phyloP scores from a whole-genome alignment of 2,113 vertebrate genomes.

The Mobula hypostoma region DNA sequence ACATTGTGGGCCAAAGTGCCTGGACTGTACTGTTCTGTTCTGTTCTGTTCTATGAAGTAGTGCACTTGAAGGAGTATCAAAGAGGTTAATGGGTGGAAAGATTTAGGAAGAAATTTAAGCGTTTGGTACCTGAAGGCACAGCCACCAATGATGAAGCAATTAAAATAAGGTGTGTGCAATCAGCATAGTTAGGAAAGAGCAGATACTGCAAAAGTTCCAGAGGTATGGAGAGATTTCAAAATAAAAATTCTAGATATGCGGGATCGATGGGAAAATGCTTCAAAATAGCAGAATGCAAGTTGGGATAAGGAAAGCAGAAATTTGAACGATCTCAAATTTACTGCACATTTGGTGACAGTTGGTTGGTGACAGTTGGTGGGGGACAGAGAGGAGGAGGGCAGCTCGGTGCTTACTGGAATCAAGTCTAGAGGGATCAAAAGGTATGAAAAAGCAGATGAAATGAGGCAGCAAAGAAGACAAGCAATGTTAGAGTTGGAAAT shows the following conservation, averaged over 20 bases:
- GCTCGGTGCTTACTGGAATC: not conserved
- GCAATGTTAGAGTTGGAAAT: not conserved
- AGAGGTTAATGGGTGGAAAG: too few species aligned
- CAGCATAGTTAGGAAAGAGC: not conserved
- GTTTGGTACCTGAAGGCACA: too few species aligned
- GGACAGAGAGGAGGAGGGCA: too few species aligned
- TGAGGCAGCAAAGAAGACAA: not conserved
- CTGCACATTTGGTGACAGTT: too few species aligned
- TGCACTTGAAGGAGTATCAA: too few species aligned
- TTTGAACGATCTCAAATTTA: not conserved
- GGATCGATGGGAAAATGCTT: not conserved
- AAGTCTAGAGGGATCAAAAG: not conserved
- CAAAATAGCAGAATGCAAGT: not conserved
- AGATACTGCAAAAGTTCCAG: not conserved
- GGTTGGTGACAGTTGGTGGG: too few species aligned
- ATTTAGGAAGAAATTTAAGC: too few species aligned
- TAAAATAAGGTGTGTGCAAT: not conserved
- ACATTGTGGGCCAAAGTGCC: too few species aligned
- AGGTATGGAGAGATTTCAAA: not conserved
- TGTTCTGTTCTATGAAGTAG: too few species aligned
- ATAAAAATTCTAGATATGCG: not conserved
- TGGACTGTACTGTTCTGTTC: too few species aligned
- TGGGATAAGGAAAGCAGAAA: not conserved
- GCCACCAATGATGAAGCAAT: not conserved
- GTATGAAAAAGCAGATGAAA: not conserved